Percentiles rank a stretch among this genome's conserved stretches.
These are phyloP conservation scores for Atherinomorus stipes DNA, from an alignment of 2,113 vertebrate genomes.

Conservation along the genomic window DNA sequence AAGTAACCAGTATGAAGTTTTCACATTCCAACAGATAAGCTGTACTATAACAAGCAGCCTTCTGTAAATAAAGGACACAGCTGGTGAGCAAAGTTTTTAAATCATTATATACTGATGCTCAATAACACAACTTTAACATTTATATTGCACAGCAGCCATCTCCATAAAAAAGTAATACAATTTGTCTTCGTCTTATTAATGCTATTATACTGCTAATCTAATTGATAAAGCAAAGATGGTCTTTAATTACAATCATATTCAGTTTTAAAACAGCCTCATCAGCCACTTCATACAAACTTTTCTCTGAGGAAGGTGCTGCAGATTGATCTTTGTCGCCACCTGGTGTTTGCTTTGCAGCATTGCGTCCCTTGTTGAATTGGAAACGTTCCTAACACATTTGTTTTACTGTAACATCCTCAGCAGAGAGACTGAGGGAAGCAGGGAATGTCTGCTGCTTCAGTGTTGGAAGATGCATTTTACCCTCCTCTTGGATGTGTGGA, in stretches of 20 bases:
- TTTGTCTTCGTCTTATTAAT: not conserved
- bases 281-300: not conserved
- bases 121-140: no score
- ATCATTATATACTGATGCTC: no score
- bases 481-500: not conserved
- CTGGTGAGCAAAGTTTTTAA: no score
- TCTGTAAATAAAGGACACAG: no score
- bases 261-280: no score
- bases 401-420: conserved; percentile 17
- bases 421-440: conserved; percentile 21
- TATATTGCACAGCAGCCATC: no score
- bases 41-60: no score
- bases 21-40: no score
- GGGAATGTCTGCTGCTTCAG: not conserved
- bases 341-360: not conserved
- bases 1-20: no score
- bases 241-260: no score
- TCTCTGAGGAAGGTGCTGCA: not conserved
- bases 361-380: not conserved
- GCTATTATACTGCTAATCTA: not conserved
- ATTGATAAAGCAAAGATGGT: not conserved
- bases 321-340: not conserved
- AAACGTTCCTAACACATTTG: not conserved
- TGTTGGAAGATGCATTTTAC: not conserved
- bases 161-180: no score